Conservation (phyloP, 2,888 invertebrate species). For the Blera fallax region DNA sequence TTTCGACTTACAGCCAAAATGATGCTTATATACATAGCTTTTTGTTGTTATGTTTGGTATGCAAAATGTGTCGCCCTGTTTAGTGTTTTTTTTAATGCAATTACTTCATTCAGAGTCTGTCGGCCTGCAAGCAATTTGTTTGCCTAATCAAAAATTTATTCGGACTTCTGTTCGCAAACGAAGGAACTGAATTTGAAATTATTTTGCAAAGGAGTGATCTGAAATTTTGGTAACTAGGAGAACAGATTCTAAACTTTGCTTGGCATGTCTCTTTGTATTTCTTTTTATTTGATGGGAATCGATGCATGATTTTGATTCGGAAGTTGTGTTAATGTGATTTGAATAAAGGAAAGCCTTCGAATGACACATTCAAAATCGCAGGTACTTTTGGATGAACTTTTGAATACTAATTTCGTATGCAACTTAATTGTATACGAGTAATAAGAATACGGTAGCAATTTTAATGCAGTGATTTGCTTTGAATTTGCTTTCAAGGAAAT, state of each 20-base stretch:
- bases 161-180: slow-evolving; percentile 1
- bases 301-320: not conserved
- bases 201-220: not conserved
- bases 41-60: slow-evolving; percentile 8
- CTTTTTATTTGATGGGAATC: too few species aligned
- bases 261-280: too few species aligned
- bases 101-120: slow-evolving; percentile 27
- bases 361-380: not conserved
- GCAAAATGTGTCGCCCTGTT: slow-evolving; percentile 22
- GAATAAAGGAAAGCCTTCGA: not conserved
- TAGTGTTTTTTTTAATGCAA: not conserved
- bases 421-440: too few species aligned
- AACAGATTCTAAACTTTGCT: not conserved
- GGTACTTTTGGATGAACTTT: not conserved
- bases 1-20: slow-evolving; percentile 18
- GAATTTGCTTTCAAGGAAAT: too few species aligned
- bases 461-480: too few species aligned
- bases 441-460: too few species aligned
- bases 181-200: slow-evolving; percentile 4
- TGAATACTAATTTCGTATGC: too few species aligned
- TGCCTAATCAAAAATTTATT: not conserved
- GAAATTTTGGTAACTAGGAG: not conserved
- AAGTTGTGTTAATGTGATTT: not conserved
- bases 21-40: not conserved
- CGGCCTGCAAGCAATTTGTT: slow-evolving; percentile 10